A percentile compares a stretch with the other conserved stretches of the same genome.
Conservation (phyloP, 2,113 vertebrate genomes). For the Marcusenius ussheri region DNA sequence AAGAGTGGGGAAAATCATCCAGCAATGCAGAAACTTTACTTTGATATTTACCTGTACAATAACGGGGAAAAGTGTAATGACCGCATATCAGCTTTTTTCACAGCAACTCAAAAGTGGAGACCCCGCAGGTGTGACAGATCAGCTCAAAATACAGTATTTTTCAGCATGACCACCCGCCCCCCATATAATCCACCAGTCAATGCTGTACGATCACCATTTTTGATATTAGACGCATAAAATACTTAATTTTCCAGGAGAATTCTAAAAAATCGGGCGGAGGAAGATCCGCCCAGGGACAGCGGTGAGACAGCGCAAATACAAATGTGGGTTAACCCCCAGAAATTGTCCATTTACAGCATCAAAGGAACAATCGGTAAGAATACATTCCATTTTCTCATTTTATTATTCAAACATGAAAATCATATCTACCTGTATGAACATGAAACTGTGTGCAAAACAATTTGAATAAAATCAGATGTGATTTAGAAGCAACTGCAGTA, state of each 20-base stretch:
- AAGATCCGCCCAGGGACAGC: conserved; percentile 14
- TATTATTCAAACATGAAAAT: not conserved
- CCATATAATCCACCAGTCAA: not conserved
- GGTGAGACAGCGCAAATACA: conserved; percentile 31
- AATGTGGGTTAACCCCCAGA: conserved; percentile 62
- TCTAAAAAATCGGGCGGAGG: conserved; percentile 29
- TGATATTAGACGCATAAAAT: not conserved
- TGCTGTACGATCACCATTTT: not conserved
- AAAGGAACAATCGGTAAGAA: conserved; percentile 62
- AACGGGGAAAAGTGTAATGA: not conserved
- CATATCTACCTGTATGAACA: not conserved
- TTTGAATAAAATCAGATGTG: not conserved
- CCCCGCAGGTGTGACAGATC: not conserved
- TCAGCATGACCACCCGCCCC: not conserved
- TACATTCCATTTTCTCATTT: not conserved
- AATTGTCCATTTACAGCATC: conserved; percentile 63
- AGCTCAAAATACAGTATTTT: not conserved
- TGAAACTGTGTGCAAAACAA: not conserved
- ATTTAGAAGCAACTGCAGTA: not conserved
- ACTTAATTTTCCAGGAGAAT: conserved; percentile 33
- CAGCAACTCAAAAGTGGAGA: not conserved
- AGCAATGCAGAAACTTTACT: not conserved
- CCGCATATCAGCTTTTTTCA: not conserved
- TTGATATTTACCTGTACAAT: not conserved
- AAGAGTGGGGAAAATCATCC: not conserved